Percentiles rank a stretch among this genome's conserved stretches.
phyloP scores from a whole-genome alignment of 2,797 vertebrate species.

The Ctenopoma multispine region DNA sequence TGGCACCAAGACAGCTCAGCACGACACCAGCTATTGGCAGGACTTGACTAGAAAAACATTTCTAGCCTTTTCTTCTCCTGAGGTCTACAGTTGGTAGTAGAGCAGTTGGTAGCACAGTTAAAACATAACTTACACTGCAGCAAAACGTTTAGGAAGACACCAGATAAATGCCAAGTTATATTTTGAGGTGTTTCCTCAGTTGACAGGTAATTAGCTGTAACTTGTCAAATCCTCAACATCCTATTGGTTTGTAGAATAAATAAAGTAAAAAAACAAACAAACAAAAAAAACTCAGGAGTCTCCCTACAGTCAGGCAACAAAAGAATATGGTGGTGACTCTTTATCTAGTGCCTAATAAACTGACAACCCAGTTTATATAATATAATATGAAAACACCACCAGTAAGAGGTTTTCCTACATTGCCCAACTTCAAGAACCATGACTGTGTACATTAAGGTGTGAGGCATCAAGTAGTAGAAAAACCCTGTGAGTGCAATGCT shows the following conservation, averaged over 20 bases:
- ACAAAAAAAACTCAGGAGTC: neutral
- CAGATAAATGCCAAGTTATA: conserved; percentile 2
- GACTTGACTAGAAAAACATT: conserved; percentile 13
- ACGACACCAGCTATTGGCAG: conserved; percentile 42
- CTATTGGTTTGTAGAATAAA: neutral
- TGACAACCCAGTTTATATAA: neutral
- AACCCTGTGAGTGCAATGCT: conserved; percentile 14
- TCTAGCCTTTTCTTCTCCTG: neutral
- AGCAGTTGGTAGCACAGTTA: neutral
- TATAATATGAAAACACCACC: neutral
- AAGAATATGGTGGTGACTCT: neutral
- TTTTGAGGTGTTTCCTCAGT: neutral
- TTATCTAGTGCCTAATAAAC: neutral
- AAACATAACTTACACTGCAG: neutral
- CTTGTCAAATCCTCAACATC: neutral
- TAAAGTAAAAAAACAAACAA: too few relatives aligned
- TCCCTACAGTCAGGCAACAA: neutral
- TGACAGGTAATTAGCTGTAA: conserved; percentile 10
- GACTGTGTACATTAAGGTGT: conserved; percentile 21
- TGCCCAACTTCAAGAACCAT: neutral
- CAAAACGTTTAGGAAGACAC: neutral
- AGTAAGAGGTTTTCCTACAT: neutral
- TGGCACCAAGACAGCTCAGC: conserved; percentile 48
- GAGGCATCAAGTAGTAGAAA: neutral
- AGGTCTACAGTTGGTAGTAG: neutral